Evolutionary conservation across 2,797 vertebrate genomes (phyloP).

Genomic region (Channallabes apus): DNA sequence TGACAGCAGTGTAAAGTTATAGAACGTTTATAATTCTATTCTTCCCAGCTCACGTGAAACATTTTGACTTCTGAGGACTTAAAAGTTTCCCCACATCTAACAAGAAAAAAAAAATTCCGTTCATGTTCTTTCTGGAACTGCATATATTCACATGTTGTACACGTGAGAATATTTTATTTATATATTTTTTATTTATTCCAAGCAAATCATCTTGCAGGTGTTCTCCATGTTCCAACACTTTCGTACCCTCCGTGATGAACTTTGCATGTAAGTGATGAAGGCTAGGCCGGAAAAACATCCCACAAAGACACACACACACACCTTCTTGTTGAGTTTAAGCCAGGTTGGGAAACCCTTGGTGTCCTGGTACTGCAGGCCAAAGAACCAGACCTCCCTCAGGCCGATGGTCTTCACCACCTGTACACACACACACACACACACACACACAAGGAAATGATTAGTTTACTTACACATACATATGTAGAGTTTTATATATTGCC

Average conservation of each 20-base stretch:
- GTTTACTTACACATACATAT: too few relatives aligned
- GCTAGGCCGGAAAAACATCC: background rate
- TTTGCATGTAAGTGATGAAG: background rate
- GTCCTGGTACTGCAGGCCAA: constrained; percentile 97
- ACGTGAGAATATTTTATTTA: background rate
- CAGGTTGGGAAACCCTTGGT: constrained; percentile 97
- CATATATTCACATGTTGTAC: background rate
- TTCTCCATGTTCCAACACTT: background rate
- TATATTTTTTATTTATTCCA: background rate
- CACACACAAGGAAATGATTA: background rate
- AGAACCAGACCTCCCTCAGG: constrained; percentile 96
- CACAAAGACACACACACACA: constrained; percentile 57
- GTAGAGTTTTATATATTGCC: too few relatives aligned
- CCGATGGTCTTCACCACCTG: constrained; percentile 99
- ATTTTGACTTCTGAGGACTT: too few relatives aligned
- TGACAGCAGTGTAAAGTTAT: background rate
- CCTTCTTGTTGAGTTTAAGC: constrained; percentile 99
- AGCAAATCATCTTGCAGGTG: background rate
- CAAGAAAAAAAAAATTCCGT: background rate
- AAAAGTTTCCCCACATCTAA: background rate
- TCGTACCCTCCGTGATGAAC: background rate
- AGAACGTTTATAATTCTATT: too few relatives aligned
- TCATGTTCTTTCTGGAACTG: background rate
- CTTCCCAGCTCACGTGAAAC: too few relatives aligned
- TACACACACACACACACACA: constrained; percentile 32